Conservation (phyloP, 30 jellyfish, hydroid and myxozoan species). For the Calvadosia cruxmelitensis region DNA sequence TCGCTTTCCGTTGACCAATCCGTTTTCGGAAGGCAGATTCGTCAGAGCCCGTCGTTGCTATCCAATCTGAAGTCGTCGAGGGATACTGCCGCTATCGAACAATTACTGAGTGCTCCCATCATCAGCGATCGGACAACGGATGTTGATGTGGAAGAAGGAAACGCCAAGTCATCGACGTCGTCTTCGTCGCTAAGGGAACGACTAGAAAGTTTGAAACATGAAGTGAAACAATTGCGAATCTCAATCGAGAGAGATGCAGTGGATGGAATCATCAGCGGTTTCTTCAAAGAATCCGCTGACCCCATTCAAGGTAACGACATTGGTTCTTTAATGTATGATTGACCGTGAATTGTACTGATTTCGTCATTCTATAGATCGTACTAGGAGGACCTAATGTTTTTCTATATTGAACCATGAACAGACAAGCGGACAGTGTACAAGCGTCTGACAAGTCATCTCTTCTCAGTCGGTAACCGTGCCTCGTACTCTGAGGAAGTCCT, state of each 20-base stretch:
- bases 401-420: too few relatives aligned
- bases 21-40: too few relatives aligned
- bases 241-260: neutral
- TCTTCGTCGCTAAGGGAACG: neutral
- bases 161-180: too few relatives aligned
- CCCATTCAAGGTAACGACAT: neutral
- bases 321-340: too few relatives aligned
- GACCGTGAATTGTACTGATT: too few relatives aligned
- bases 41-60: neutral
- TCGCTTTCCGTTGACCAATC: neutral
- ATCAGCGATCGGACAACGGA: neutral
- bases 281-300: neutral
- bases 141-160: neutral
- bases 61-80: neutral
- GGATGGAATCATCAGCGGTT: neutral
- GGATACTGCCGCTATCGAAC: neutral
- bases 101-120: neutral
- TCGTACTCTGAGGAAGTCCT: slow-evolving; percentile 19
- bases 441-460: neutral
- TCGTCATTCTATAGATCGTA: too few relatives aligned
- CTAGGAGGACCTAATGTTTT: too few relatives aligned
- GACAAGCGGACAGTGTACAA: neutral
- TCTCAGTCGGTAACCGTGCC: neutral
- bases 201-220: neutral
- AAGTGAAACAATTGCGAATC: neutral